A percentile compares a stretch with the other conserved stretches of the same genome.
phyloP scores from a whole-genome alignment of 2,113 vertebrate species.

The Galemys pyrenaicus region DNA sequence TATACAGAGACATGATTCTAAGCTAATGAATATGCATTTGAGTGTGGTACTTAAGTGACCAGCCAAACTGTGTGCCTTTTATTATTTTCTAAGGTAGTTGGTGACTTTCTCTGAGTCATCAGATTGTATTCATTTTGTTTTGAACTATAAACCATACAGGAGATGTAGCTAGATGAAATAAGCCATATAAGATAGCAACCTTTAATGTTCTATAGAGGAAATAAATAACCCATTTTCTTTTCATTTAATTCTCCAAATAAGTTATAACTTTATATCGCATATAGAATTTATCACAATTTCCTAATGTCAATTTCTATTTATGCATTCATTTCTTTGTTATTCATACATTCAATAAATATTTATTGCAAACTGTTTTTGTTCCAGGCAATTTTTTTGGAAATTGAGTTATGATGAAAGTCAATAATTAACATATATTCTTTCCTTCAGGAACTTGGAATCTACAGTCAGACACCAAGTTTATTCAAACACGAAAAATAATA shows the following conservation, averaged over 20 bases:
- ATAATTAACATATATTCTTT: background rate
- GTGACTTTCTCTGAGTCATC: background rate
- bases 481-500: background rate
- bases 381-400: background rate
- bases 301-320: background rate
- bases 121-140: background rate
- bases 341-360: background rate
- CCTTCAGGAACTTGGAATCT: background rate
- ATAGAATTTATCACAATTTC: background rate
- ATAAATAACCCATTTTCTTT: background rate
- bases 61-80: background rate
- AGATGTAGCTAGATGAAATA: background rate
- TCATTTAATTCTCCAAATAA: background rate
- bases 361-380: slow-evolving; percentile 1
- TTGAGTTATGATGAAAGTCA: background rate
- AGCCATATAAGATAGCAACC: background rate
- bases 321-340: background rate
- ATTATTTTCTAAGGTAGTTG: background rate
- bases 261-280: background rate
- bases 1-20: background rate
- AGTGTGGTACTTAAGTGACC: background rate
- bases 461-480: background rate
- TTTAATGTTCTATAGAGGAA: background rate
- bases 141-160: background rate
- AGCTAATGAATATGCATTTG: background rate